These are phyloP conservation scores for Sphyrna mokarran DNA, from an alignment of 2,113 vertebrate genomes.

Conservation along the genomic window DNA sequence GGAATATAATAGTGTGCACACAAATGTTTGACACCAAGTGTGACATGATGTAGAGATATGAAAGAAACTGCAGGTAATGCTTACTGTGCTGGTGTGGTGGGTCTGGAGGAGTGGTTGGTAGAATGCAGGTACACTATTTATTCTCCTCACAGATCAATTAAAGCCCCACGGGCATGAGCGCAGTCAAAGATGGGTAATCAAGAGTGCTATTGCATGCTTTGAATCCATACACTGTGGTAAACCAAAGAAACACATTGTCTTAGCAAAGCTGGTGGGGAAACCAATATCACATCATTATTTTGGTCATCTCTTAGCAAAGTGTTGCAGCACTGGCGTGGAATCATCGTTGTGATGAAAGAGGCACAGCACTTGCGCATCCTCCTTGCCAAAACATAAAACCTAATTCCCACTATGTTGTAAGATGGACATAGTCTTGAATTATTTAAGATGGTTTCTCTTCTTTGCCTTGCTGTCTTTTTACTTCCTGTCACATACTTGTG, in stretches of 20 bases:
- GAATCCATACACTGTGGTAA: not conserved
- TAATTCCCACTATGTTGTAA: not conserved
- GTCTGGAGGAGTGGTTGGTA: not conserved
- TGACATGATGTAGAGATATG: not conserved
- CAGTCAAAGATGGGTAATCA: not conserved
- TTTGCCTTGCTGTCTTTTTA: not conserved
- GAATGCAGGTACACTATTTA: not conserved
- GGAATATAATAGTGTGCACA: not conserved
- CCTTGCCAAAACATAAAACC: not conserved
- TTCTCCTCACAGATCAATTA: not conserved
- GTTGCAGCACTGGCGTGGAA: conserved; percentile 2
- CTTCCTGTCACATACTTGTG: not conserved
- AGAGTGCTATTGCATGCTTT: not conserved
- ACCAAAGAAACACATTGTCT: not conserved
- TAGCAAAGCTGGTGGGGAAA: not conserved
- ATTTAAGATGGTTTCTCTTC: not conserved
- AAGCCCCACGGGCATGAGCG: not conserved
- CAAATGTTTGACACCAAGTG: not conserved
- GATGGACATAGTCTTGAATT: not conserved
- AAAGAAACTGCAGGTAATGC: not conserved
- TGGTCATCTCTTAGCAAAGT: not conserved
- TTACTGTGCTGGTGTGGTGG: not conserved
- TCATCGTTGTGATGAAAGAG: not conserved
- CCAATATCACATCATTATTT: not conserved
- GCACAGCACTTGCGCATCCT: not conserved